Base-by-base conservation (phyloP, 1,140 invertebrate genomes). In the Bathynomus jamesi region DNA sequence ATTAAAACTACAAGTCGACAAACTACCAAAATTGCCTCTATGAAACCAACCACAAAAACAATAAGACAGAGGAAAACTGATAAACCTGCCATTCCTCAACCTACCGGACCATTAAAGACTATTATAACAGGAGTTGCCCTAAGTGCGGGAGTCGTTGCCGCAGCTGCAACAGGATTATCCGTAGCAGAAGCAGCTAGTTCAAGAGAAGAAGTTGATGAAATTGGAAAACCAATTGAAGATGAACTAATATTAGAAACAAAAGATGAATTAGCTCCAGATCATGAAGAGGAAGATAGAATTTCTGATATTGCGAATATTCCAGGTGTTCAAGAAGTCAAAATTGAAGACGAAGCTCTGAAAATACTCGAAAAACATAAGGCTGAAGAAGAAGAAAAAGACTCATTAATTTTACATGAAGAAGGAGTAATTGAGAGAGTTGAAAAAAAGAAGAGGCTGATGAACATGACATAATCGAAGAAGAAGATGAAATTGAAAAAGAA, bases 121-220 rank as follows among this genome's bases (percentile, higher is more conserved):
- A 60, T 71, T 89, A 79, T 78, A 11, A 74, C 76, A 17, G 76
- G 72, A 65, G 73, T 78, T 25, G 72, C 78, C 27, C 73, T 78
- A 40, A 75, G 72, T 27, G 80, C 78, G 60, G 81, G 80, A 66
- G 75, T 78, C 65, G 71, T 79, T 32, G 74, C 78, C 21, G 79
- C 79, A n/a, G 78, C 79, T n/a, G 81, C 72, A 27, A 72, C 77
- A 27, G 78, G 72, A 24, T 70, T 75, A 32, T 76, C 75, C 63
- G 76, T 91, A 81, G 90, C 89, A 2, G 89, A 91, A 5, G 87
- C 91, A 68, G 88, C 75, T 86, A 88, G 79, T 87, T 82, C 74
- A 79, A 81, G 25, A 80, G 83, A 69, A 82, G 65, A 70, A 21
- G 71, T 70, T 27, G 74, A 76, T 24, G 69, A 69, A n/a, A 74